Evolutionary conservation across 2,797 vertebrate genomes (phyloP).

Genomic region (Tiaroga cobitis): DNA sequence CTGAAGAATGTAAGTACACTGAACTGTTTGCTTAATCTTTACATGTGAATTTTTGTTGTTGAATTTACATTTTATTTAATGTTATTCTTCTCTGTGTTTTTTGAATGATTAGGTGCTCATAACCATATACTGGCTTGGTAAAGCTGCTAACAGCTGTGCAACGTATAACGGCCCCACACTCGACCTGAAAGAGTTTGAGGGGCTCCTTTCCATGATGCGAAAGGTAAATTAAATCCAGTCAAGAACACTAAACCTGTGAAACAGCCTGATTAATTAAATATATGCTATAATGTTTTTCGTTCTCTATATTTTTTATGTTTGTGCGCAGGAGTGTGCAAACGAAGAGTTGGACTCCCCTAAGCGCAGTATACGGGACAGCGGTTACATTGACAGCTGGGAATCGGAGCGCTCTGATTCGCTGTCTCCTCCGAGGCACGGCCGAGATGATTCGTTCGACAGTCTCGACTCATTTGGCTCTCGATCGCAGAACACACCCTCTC

Average conservation of each 20-base stretch:
- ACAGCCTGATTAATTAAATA: background rate
- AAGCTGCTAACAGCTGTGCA: conserved; percentile 85
- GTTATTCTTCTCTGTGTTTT: background rate
- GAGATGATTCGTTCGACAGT: conserved; percentile 93
- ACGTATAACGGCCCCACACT: conserved; percentile 88
- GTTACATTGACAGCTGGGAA: conserved; percentile 97
- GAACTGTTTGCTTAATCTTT: background rate
- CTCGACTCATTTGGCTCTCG: conserved; percentile 96
- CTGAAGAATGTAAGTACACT: conserved; percentile 91
- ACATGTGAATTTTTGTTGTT: background rate
- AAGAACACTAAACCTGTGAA: background rate
- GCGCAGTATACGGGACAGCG: conserved; percentile 91
- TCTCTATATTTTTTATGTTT: conserved; percentile 18
- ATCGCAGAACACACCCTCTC: conserved; percentile 92
- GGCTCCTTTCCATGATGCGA: conserved; percentile 91
- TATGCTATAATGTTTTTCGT: background rate
- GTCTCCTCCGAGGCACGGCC: conserved; percentile 89
- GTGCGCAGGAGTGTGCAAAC: conserved; percentile 77
- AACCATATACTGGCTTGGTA: conserved; percentile 97
- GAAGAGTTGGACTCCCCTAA: conserved; percentile 90
- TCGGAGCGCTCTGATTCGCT: conserved; percentile 94
- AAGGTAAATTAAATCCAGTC: conserved; percentile 77
- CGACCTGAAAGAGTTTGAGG: conserved; percentile 95
- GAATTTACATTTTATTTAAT: background rate
- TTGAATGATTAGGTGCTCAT: conserved; percentile 87